Evolutionary conservation across 2,113 vertebrate species (phyloP).

Genomic region (Hystrix cristata): DNA sequence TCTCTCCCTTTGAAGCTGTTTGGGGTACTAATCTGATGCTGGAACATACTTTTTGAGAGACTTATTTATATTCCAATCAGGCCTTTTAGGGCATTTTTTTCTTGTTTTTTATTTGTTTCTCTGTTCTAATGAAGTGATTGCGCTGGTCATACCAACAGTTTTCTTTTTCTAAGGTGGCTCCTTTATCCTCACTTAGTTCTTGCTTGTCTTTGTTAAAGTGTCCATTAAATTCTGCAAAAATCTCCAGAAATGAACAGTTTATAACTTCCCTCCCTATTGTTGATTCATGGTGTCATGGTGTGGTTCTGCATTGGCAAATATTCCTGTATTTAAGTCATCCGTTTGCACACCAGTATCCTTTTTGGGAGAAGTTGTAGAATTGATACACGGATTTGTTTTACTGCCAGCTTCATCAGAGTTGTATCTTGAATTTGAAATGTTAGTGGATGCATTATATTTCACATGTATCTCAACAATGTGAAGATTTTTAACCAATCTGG

Average conservation of each 20-base stretch:
- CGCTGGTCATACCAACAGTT: slow-evolving; percentile 85
- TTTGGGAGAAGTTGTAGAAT: slow-evolving; percentile 77
- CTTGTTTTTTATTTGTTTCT: slow-evolving; percentile 84
- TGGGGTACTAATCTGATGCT: slow-evolving; percentile 95
- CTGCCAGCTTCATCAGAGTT: slow-evolving; percentile 44
- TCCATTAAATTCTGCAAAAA: too few species aligned
- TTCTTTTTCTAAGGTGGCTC: slow-evolving; percentile 88
- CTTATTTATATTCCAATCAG: slow-evolving; percentile 94
- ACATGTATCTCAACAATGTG: not conserved
- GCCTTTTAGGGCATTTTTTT: slow-evolving; percentile 85
- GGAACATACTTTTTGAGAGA: slow-evolving; percentile 92
- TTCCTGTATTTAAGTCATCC: slow-evolving; percentile 82
- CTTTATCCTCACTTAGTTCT: slow-evolving; percentile 65
- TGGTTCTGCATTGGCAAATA: slow-evolving; percentile 39
- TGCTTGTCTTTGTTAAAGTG: too few species aligned
- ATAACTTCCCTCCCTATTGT: slow-evolving; percentile 59
- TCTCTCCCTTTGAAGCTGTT: slow-evolving; percentile 90
- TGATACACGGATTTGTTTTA: slow-evolving; percentile 9
- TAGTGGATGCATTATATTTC: slow-evolving; percentile 42
- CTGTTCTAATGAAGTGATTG: slow-evolving; percentile 87
- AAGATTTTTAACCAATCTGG: too few species aligned
- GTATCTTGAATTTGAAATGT: slow-evolving; percentile 48
- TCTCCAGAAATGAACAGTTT: slow-evolving; percentile 55
- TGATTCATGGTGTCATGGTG: not conserved
- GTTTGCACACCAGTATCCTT: slow-evolving; percentile 94